These are phyloP conservation scores for Catalaphyllia jardinei DNA, from an alignment of 64 coral and sea anemone species.

Conservation along the genomic window DNA sequence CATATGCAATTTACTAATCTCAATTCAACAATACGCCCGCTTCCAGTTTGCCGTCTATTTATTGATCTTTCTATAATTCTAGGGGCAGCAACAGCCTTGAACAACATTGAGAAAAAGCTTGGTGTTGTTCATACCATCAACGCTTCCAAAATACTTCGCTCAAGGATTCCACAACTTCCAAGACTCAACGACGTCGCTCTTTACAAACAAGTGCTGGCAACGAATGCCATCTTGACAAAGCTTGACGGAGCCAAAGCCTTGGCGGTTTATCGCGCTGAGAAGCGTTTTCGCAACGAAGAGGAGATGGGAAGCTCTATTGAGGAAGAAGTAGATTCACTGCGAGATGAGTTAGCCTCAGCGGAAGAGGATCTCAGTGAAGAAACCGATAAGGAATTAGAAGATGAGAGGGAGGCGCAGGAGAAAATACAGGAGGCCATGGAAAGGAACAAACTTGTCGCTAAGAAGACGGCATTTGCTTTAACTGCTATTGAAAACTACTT, in stretches of 20 bases:
- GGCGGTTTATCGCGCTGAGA: constrained; percentile 61
- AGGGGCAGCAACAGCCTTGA: constrained; percentile 78
- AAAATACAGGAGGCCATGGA: constrained; percentile 75
- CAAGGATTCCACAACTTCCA: constrained; percentile 47
- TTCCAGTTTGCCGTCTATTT: not conserved
- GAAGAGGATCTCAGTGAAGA: constrained; percentile 63
- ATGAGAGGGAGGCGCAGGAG: constrained; percentile 63
- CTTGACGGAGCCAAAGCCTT: constrained; percentile 75
- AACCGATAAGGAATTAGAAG: constrained; percentile 58
- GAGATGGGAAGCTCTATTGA: constrained; percentile 54
- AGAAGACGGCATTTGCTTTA: constrained; percentile 62
- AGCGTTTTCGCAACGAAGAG: constrained; percentile 51
- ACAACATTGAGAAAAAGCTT: constrained; percentile 72
- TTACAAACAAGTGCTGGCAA: constrained; percentile 58
- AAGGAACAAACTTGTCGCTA: constrained; percentile 69
- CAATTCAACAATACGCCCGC: not conserved
- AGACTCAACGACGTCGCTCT: constrained; percentile 22
- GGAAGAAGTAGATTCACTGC: constrained; percentile 32
- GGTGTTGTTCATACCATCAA: constrained; percentile 54
- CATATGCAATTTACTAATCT: no score
- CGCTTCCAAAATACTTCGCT: constrained; percentile 51
- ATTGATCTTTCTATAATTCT: not conserved
- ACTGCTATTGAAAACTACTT: constrained; percentile 64
- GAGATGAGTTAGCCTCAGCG: constrained; percentile 57
- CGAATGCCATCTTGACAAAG: constrained; percentile 62